Percentiles rank a stretch among this genome's conserved stretches.
Conservation (phyloP, 2,113 vertebrate species). For the Balaenoptera acutorostrata region DNA sequence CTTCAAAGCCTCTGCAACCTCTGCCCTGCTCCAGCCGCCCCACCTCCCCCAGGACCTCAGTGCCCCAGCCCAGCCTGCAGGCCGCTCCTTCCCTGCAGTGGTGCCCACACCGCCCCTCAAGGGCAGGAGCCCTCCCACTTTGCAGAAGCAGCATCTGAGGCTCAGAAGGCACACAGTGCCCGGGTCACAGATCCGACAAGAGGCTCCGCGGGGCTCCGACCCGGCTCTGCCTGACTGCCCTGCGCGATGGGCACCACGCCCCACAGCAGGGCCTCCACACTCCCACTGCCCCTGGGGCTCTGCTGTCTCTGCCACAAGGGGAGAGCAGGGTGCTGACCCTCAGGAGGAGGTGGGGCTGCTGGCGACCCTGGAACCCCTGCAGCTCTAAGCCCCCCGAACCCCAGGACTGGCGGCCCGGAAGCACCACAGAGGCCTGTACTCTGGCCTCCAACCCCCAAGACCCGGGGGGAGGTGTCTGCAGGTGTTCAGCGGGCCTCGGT, state of each 20-base stretch:
- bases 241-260: fast-evolving
- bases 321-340: no score
- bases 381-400: background rate
- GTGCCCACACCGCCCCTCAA: fast-evolving
- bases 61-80: background rate
- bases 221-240: background rate
- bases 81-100: background rate
- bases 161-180: background rate
- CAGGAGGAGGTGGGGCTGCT: background rate
- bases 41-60: background rate
- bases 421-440: fast-evolving
- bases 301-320: background rate
- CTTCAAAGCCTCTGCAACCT: background rate
- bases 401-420: fast-evolving
- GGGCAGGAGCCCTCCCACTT: background rate
- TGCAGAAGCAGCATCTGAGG: background rate
- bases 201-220: fast-evolving
- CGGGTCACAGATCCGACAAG: background rate
- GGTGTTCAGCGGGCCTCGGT: fast-evolving
- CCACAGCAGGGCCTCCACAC: background rate
- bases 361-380: fast-evolving
- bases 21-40: background rate
- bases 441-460: background rate
- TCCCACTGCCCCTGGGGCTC: fast-evolving
- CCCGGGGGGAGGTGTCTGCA: fast-evolving